These are phyloP conservation scores for Potamarius usumacintae DNA, from an alignment of 2,113 vertebrate genomes.

Conservation along the genomic window DNA sequence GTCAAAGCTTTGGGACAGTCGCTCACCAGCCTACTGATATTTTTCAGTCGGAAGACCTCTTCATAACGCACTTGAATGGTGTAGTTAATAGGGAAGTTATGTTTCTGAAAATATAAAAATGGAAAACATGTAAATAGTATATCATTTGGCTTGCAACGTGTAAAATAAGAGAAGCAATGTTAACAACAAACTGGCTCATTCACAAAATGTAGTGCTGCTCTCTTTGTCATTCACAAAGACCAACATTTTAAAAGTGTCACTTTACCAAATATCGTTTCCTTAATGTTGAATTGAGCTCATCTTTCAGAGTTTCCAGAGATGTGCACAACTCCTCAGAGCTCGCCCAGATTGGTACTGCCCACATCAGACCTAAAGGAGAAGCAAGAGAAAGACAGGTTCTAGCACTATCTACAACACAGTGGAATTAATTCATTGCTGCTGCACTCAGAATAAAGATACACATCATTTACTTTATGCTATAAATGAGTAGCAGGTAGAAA, in stretches of 20 bases:
- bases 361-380: slow-evolving; percentile 61
- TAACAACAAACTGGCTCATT: neutral
- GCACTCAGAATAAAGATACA: neutral
- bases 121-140: neutral
- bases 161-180: neutral
- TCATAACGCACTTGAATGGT: slow-evolving; percentile 68
- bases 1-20: slow-evolving; percentile 31
- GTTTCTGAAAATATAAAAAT: slow-evolving; percentile 62
- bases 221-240: neutral
- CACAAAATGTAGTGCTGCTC: neutral
- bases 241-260: neutral
- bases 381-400: neutral
- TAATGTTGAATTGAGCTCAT: slow-evolving; percentile 62
- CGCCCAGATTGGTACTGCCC: slow-evolving; percentile 56
- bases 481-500: neutral
- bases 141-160: neutral
- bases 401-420: neutral
- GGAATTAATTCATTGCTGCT: neutral
- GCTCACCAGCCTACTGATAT: slow-evolving; percentile 72
- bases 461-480: neutral
- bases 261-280: slow-evolving; percentile 74
- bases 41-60: slow-evolving; percentile 71
- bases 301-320: slow-evolving; percentile 65
- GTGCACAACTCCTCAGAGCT: slow-evolving; percentile 60
- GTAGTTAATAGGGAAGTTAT: slow-evolving; percentile 77